Evolutionary conservation across 2,113 vertebrate genomes (phyloP).

Genomic region (Syngnathus floridae): DNA sequence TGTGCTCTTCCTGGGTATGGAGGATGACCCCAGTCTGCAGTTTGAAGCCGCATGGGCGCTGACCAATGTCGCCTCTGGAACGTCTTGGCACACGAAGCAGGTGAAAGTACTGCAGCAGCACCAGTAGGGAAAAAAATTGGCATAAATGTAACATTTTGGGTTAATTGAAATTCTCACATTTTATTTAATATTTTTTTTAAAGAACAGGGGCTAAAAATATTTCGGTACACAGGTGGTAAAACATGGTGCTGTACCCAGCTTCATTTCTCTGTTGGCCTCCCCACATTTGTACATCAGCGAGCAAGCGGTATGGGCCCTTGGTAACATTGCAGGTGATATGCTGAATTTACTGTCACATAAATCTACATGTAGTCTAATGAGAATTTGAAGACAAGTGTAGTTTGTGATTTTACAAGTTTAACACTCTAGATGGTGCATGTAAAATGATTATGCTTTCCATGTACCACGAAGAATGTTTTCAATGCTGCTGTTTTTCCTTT

Average conservation of each 20-base stretch:
- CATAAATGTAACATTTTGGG: background rate
- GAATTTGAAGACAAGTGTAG: background rate
- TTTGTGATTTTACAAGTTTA: background rate
- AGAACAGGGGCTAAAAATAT: background rate
- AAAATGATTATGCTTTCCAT: background rate
- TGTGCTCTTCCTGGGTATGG: slow-evolving; percentile 74
- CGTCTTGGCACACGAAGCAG: slow-evolving; percentile 77
- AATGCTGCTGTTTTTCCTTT: background rate
- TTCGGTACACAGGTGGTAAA: slow-evolving; percentile 73
- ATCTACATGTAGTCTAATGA: background rate
- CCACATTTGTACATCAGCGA: slow-evolving; percentile 81
- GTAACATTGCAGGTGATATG: slow-evolving; percentile 84
- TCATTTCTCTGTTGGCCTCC: slow-evolving; percentile 78
- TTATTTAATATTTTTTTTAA: no score
- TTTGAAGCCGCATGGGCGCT: slow-evolving; percentile 91
- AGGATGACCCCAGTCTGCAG: slow-evolving; percentile 72
- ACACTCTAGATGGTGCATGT: background rate
- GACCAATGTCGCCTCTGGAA: slow-evolving; percentile 87
- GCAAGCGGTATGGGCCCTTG: slow-evolving; percentile 88
- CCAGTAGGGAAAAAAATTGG: background rate
- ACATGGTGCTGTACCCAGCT: slow-evolving; percentile 76
- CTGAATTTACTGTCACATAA: background rate
- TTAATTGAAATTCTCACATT: background rate
- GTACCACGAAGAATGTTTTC: background rate
- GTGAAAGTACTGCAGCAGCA: slow-evolving; percentile 53